Conservation (phyloP, 2,888 invertebrate genomes). For the Erpobdella octoculata region DNA sequence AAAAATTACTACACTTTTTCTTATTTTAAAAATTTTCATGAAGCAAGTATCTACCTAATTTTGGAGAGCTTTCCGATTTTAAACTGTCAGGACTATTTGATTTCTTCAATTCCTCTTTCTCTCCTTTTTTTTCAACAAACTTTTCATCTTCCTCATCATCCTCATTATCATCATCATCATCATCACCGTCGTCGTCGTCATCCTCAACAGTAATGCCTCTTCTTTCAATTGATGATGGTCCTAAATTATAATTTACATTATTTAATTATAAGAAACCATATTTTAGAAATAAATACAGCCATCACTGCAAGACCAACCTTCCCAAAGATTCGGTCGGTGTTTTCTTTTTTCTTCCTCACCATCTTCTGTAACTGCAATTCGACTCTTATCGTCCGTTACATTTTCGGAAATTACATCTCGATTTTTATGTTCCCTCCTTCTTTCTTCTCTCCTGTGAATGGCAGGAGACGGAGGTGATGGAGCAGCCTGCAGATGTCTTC, state of each 20-base stretch:
- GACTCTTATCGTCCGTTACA: background rate
- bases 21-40: background rate
- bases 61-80: background rate
- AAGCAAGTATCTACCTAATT: background rate
- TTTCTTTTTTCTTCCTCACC: background rate
- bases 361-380: background rate
- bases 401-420: background rate
- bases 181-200: background rate
- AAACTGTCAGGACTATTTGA: background rate
- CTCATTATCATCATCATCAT: background rate
- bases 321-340: background rate
- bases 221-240: too few species aligned
- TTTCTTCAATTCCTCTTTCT: background rate
- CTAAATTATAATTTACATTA: background rate
- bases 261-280: background rate
- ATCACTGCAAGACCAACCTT: background rate
- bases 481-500: too few species aligned
- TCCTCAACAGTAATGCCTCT: background rate
- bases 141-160: background rate
- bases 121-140: background rate
- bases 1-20: background rate
- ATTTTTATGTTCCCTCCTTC: conserved; percentile 1
- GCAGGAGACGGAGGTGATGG: background rate
- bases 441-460: background rate
- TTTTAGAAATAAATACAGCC: background rate